Evolutionary conservation across 2,888 invertebrate genomes (phyloP).

Genomic region (Chrysolina haemoptera): DNA sequence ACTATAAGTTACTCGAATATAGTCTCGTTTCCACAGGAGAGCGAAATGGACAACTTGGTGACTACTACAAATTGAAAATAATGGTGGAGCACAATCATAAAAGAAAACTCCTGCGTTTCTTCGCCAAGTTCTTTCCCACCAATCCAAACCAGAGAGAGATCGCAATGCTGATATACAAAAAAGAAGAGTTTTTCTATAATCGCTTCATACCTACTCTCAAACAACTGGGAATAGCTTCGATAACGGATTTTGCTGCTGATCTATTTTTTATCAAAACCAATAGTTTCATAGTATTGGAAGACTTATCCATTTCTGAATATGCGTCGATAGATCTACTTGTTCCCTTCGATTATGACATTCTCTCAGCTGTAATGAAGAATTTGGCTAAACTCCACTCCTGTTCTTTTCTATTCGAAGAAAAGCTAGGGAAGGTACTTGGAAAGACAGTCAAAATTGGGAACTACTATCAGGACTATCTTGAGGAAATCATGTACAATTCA

Average conservation of each 20-base stretch:
- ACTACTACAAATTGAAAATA: slow-evolving; percentile 1
- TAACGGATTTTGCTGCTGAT: background rate
- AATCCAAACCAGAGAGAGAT: background rate
- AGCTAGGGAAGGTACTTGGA: slow-evolving; percentile 3
- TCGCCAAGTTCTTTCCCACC: slow-evolving; percentile 2
- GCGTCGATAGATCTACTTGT: background rate
- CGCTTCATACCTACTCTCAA: background rate
- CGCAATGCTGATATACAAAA: background rate
- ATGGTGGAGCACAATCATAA: background rate
- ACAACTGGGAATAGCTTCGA: background rate
- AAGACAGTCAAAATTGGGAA: background rate
- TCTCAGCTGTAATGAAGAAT: background rate
- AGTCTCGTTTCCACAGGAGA: background rate
- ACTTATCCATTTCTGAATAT: background rate
- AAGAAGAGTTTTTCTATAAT: slow-evolving; percentile 10
- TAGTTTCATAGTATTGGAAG: background rate
- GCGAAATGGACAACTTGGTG: background rate
- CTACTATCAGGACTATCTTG: background rate
- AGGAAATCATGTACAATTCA: background rate
- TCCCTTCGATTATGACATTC: background rate
- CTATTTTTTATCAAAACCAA: background rate
- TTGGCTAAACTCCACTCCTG: slow-evolving; percentile 3
- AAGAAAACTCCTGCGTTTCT: background rate
- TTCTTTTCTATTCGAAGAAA: slow-evolving; percentile 9
- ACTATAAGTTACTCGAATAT: background rate